Base-by-base conservation (phyloP, 2,888 invertebrate genomes). In the Coelopa pilipes region DNA sequence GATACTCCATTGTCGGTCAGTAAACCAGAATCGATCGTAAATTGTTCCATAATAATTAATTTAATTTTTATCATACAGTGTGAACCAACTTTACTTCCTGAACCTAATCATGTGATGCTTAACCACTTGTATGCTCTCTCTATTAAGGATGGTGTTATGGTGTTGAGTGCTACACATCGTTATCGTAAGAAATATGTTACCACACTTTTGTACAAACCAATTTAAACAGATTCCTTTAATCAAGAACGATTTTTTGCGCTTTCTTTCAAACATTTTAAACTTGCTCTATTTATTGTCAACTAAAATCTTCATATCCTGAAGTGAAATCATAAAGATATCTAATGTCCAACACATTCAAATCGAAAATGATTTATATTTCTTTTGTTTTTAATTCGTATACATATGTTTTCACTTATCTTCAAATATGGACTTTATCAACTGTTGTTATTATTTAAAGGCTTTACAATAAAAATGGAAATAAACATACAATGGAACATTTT, bases 141-240 rank as follows among this genome's bases (percentile, higher is more conserved):
- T 66, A 99, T 99, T 83, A 99, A 99, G 89, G 99, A 99, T 88
- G 99, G 99, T 68, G 99, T 99, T 3, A 99, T 99, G 99, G 99
- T 99, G 57, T 90, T 99, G 49, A 98, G 98, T 83, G 98, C 99
- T 15, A 99, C 99, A 7, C 98, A 99, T 88, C 92, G 99, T 78
- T 99, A 98, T 88, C 92, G 98, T 79, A 99, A 99, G 91, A 99
- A 99, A 91, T 99, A 99, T 89, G 99, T 99, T 55, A 99, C 99
- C 21, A 99, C 99, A 24, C 90, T 99, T 75, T 90, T 99, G 15
- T 99, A 99, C 89, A 99, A 99, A 88, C 99, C 99, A 69, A 99
- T 99, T 82, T 95, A 92, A 79, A 69, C 17, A 19, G 50, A 21
- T 53, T 15, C 49, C 46, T 46, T n/a, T 45, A 47, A 47, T 65